Evolutionary conservation across 2,797 vertebrate species (phyloP), one percentile per base, ranked within the genome.

Genomic region (Muscicapa striata): DNA sequence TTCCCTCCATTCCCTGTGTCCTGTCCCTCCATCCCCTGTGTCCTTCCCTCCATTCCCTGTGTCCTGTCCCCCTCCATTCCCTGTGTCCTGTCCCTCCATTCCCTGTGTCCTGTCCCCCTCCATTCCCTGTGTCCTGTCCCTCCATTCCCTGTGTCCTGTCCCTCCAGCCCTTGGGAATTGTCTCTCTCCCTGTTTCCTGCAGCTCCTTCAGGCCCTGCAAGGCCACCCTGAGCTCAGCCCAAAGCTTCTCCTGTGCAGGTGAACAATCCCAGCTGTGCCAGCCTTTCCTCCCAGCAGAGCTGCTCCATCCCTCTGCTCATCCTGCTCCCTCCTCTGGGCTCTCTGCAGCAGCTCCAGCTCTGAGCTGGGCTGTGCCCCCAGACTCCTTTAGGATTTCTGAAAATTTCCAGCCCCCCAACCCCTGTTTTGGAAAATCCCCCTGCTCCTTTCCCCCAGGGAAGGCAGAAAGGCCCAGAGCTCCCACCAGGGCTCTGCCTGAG

Each of bases 291-390:
- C 76, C 76, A 79, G 62, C 76, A 79, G 13, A 79, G 62, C 77
- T 68, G 77, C 64, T 67, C 45, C 78, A 80, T 45, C 77, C 76
- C 79, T 70, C 40, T 43, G 66, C 45, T 15, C 69, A 73, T 49
- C 69, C 62, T 84, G 59, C 1, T 2, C 34, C 49, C 51, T 38
- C 46, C 67, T 59, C n/a, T 55, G 68, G 58, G 0, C 54, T 18
- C 67, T 45, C 48, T 49, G 15, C 62, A 79, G 52, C 63, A 67
- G 34, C 52, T 67, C 76, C 76, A 26, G 2, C 2, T 32, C 13
- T 51, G 5, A 1, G 8, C 34, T 24, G 5, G 0, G 61, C 52
- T 41, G 49, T 15, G 7, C 2, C 3, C 7, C 2, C 34, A 9
- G 3, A 7, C 10, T 13, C 15, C 52, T 83, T 62, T 45, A 75